A percentile compares a stretch with the other conserved stretches of the same genome.
Conservation (phyloP, 2,113 vertebrate genomes). For the Tonatia bakeri region DNA sequence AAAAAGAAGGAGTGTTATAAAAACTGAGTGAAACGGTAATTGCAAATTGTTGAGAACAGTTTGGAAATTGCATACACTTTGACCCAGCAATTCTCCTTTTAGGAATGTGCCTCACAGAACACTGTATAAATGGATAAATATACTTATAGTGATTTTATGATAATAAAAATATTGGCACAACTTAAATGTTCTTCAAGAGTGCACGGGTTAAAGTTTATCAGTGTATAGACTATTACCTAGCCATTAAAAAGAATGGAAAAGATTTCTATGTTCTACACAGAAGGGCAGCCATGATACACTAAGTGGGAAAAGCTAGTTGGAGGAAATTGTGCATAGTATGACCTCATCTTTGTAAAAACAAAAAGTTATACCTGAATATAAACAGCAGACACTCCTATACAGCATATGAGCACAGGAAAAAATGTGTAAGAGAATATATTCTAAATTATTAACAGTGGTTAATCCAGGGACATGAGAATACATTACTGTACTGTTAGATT, state of each 20-base stretch:
- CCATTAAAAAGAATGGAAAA: not conserved
- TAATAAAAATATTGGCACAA: not conserved
- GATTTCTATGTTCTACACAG: not conserved
- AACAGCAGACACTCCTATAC: not conserved
- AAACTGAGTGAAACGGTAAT: not conserved
- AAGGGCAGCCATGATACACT: not conserved
- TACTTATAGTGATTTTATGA: not conserved
- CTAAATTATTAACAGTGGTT: not conserved
- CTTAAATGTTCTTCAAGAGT: not conserved
- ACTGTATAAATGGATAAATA: not conserved
- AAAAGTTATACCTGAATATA: not conserved
- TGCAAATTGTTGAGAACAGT: not conserved
- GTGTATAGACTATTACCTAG: not conserved
- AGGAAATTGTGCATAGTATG: not conserved
- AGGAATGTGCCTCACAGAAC: not conserved
- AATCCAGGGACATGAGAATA: not conserved
- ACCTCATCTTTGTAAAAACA: not conserved
- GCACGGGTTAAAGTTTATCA: not conserved
- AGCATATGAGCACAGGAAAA: not conserved
- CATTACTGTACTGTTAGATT: not conserved
- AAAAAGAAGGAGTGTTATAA: not conserved
- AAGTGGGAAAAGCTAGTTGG: not conserved
- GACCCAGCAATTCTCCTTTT: not conserved
- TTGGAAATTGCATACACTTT: not conserved
- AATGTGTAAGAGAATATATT: not conserved